phyloP scores from a whole-genome alignment of 2,113 vertebrate species.

The cat (Felis catus) region DNA sequence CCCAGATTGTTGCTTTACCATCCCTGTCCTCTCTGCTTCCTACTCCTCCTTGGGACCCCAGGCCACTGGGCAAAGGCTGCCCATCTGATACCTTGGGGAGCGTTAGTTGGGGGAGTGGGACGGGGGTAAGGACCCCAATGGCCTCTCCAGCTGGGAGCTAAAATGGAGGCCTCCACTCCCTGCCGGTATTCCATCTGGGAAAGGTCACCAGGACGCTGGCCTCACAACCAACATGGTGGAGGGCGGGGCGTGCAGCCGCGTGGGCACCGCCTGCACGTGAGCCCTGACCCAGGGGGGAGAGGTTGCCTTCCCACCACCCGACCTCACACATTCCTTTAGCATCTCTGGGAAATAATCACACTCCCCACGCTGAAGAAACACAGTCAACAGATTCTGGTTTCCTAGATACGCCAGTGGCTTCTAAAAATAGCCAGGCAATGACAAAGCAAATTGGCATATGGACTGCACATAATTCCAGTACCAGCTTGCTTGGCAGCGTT shows the following conservation, averaged over 20 bases:
- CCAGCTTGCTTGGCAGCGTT: constrained; percentile 73
- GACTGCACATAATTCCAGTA: constrained; percentile 71
- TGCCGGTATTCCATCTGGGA: neutral
- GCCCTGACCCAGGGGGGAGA: constrained; percentile 48
- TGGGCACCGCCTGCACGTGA: neutral
- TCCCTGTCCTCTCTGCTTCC: no score
- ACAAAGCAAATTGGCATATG: constrained; percentile 82
- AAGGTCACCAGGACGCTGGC: constrained; percentile 40
- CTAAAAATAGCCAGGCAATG: constrained; percentile 84
- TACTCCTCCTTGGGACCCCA: neutral
- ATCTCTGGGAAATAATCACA: constrained; percentile 81
- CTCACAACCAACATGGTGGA: neutral
- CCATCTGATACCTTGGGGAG: neutral
- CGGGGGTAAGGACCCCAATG: neutral
- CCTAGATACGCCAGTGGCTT: constrained; percentile 79
- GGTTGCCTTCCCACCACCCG: constrained; percentile 50
- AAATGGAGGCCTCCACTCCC: neutral
- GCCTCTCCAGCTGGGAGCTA: neutral
- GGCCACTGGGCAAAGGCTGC: neutral
- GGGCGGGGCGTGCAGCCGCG: fast-evolving
- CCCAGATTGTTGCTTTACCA: neutral
- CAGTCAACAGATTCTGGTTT: constrained; percentile 85
- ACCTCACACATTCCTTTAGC: constrained; percentile 74
- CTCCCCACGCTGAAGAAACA: constrained; percentile 79
- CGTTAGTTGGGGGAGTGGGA: neutral